Evolutionary conservation across 2,113 vertebrate species (phyloP).

Genomic region (Heteronetta atricapilla): DNA sequence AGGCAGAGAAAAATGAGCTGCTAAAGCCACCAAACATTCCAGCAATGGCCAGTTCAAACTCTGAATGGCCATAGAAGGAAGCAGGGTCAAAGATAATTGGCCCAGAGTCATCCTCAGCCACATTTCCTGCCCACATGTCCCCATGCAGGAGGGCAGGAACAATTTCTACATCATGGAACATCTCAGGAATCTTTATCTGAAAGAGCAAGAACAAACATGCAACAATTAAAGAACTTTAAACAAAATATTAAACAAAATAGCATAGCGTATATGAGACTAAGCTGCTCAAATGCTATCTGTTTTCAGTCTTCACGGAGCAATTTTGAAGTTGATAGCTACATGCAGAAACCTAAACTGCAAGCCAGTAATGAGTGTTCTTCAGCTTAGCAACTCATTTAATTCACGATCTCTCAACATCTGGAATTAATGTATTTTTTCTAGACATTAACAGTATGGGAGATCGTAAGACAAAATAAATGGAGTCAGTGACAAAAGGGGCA

Average conservation of each 20-base stretch:
- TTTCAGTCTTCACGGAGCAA: not conserved
- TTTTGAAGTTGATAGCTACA: not conserved
- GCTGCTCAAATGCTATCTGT: not conserved
- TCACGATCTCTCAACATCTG: not conserved
- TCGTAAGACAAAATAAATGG: not conserved
- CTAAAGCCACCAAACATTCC: slow-evolving; percentile 91
- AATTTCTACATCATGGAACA: slow-evolving; percentile 81
- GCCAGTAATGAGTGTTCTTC: not conserved
- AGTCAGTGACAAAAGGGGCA: not conserved
- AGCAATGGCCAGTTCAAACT: slow-evolving; percentile 88
- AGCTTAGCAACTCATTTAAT: not conserved
- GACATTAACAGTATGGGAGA: not conserved
- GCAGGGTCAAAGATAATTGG: slow-evolving; percentile 91
- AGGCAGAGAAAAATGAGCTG: slow-evolving; percentile 86
- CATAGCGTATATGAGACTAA: not conserved
- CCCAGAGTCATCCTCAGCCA: slow-evolving; percentile 79
- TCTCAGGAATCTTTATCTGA: slow-evolving; percentile 85
- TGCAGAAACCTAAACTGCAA: not conserved
- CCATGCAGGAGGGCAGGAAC: slow-evolving; percentile 87
- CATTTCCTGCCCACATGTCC: slow-evolving; percentile 90
- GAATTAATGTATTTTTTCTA: not conserved
- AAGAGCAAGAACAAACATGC: not conserved
- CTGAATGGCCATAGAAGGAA: slow-evolving; percentile 92
- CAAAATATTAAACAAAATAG: not conserved
- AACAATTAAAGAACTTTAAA: not conserved